Percentiles rank a stretch among this genome's conserved stretches.
Evolutionary conservation across 2,888 invertebrate species (phyloP).

Genomic region (Heliconius sara): DNA sequence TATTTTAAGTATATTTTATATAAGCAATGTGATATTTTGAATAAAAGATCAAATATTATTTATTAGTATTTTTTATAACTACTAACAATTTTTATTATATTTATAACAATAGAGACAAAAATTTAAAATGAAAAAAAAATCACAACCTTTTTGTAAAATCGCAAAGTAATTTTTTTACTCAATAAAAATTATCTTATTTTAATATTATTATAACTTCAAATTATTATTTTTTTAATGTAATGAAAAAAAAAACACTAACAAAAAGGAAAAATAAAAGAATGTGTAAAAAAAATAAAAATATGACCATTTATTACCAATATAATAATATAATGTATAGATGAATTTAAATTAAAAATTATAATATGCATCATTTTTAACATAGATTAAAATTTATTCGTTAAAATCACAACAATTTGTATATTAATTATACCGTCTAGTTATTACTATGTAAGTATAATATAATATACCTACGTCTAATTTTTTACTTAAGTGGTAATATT

Average conservation of each 20-base stretch:
- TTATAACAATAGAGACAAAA: neutral
- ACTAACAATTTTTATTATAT: neutral
- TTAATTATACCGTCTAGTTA: slow-evolving; percentile 38
- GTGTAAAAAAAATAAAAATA: slow-evolving; percentile 54
- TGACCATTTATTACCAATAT: slow-evolving; percentile 57
- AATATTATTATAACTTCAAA: too few species aligned
- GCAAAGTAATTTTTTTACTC: slow-evolving; percentile 21
- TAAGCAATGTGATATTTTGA: slow-evolving; percentile 2
- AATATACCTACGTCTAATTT: slow-evolving; percentile 21
- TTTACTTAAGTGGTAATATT: slow-evolving; percentile 30
- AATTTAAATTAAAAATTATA: slow-evolving; percentile 56
- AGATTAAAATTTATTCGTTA: slow-evolving; percentile 51
- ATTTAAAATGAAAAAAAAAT: slow-evolving; percentile 29
- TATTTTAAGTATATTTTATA: neutral
- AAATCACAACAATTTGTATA: slow-evolving; percentile 52
- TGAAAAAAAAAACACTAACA: slow-evolving; percentile 15
- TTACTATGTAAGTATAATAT: slow-evolving; percentile 30
- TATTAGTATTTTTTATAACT: neutral
- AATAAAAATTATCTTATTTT: neutral
- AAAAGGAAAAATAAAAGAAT: slow-evolving; percentile 45
- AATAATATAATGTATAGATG: slow-evolving; percentile 52
- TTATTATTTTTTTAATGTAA: neutral
- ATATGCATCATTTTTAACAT: slow-evolving; percentile 53
- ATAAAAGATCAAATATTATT: neutral
- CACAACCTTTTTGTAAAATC: slow-evolving; percentile 46